Percentiles rank a stretch among this genome's conserved stretches.
These are phyloP conservation scores for Colinus virginianus DNA, from an alignment of 2,113 vertebrate species.

Conservation along the genomic window DNA sequence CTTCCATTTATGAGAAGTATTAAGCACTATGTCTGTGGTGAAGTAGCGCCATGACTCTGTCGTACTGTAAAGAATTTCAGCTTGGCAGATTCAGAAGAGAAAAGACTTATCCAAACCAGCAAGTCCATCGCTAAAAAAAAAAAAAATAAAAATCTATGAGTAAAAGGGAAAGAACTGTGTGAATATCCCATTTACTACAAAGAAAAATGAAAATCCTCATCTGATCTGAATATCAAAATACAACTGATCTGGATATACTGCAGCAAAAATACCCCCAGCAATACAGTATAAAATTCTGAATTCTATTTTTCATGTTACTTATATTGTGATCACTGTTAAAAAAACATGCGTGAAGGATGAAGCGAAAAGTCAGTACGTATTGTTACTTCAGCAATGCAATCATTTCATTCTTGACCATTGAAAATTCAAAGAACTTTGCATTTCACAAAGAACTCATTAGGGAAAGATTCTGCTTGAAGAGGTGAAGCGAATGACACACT, in stretches of 20 bases:
- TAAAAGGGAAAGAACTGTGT: not conserved
- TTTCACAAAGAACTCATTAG: not conserved
- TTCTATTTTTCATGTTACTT: not conserved
- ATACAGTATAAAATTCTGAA: not conserved
- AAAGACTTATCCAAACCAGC: not conserved
- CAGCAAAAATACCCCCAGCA: not conserved
- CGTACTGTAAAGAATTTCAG: not conserved
- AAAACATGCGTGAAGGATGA: not conserved
- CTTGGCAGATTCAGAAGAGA: not conserved
- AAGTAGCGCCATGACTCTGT: not conserved
- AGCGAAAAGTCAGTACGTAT: not conserved
- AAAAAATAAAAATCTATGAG: not conserved
- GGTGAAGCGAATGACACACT: not conserved
- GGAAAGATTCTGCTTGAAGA: not conserved
- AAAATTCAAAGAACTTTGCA: not conserved
- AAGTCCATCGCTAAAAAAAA: not conserved
- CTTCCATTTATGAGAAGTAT: not conserved
- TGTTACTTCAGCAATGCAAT: not conserved
- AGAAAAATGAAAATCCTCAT: not conserved
- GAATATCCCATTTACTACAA: not conserved
- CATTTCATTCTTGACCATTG: rapidly evolving
- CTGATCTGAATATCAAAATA: not conserved
- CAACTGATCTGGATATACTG: not conserved
- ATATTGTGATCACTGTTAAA: not conserved
- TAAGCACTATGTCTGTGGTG: not conserved